Conservation (phyloP, 2,888 invertebrate species). For the Drosophila picticornis region DNA sequence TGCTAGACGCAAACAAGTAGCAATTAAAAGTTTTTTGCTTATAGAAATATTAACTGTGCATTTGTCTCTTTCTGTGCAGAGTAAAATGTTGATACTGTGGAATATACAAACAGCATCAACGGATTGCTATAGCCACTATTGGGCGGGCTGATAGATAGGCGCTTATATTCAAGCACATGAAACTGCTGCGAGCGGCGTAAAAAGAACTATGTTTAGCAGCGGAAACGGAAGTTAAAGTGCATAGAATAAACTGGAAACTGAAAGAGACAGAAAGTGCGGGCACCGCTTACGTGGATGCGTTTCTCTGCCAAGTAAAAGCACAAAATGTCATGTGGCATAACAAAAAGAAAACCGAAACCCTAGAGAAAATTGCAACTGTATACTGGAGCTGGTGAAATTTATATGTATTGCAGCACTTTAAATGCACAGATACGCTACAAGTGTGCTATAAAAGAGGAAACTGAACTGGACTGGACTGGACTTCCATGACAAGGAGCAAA, state of each 20-base stretch:
- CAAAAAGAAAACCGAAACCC: not conserved
- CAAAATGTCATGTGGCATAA: conserved; percentile 38
- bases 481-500: not conserved
- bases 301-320: conserved; percentile 21
- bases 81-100: conserved; percentile 13
- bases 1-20: not conserved
- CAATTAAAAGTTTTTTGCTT: not conserved
- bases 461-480: not conserved
- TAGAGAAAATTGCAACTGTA: conserved; percentile 17
- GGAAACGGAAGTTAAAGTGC: conserved; percentile 44
- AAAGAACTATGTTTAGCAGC: conserved; percentile 63
- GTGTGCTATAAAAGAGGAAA: not conserved
- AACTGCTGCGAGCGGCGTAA: conserved; percentile 46
- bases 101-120: conserved; percentile 10
- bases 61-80: not conserved
- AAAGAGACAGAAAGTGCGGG: not conserved
- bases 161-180: conserved; percentile 51
- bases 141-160: conserved; percentile 26
- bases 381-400: conserved; percentile 42
- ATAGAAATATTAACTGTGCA: not conserved
- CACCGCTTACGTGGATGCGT: conserved; percentile 5
- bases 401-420: not conserved
- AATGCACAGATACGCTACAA: not conserved
- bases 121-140: not conserved
- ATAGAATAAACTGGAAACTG: conserved; percentile 24